These are phyloP conservation scores for Globia sparganii DNA, from an alignment of 2,888 invertebrate species.

Conservation along the genomic window DNA sequence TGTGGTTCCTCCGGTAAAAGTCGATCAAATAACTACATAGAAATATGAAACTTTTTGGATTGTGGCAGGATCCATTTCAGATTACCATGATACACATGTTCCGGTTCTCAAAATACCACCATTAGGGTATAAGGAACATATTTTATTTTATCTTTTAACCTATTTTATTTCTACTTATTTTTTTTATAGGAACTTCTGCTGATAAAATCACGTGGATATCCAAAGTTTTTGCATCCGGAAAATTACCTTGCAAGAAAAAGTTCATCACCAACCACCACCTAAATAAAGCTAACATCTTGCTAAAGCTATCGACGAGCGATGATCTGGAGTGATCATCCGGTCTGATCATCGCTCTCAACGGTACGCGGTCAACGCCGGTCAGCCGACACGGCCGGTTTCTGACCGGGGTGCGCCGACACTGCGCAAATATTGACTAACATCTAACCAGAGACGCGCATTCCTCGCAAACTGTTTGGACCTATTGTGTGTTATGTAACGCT, in stretches of 20 bases:
- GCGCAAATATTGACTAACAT: conserved; percentile 52
- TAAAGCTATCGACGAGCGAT: conserved; percentile 11
- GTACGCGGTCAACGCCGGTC: conserved; percentile 7
- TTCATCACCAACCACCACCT: not conserved
- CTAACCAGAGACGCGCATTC: conserved; percentile 30
- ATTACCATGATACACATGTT: not conserved
- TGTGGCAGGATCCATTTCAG: not conserved
- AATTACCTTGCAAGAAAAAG: not conserved
- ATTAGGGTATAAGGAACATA: not conserved
- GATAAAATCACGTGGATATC: not conserved
- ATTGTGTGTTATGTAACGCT: conserved; percentile 15
- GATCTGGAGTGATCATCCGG: too few species aligned
- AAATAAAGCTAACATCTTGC: not conserved
- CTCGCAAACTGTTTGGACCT: conserved; percentile 29
- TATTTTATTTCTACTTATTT: too few species aligned
- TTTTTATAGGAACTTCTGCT: not conserved
- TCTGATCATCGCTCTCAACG: conserved; percentile 53
- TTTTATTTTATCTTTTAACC: too few species aligned
- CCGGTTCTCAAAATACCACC: not conserved
- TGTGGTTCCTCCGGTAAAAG: conserved; percentile 17
- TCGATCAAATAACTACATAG: conserved; percentile 3
- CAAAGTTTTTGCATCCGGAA: not conserved
- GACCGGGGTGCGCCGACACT: conserved; percentile 3
- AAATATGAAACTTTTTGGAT: not conserved
- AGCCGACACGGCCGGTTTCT: conserved; percentile 6